Evolutionary conservation across 2,888 invertebrate species (phyloP).

Genomic region (Andrena flavipes): DNA sequence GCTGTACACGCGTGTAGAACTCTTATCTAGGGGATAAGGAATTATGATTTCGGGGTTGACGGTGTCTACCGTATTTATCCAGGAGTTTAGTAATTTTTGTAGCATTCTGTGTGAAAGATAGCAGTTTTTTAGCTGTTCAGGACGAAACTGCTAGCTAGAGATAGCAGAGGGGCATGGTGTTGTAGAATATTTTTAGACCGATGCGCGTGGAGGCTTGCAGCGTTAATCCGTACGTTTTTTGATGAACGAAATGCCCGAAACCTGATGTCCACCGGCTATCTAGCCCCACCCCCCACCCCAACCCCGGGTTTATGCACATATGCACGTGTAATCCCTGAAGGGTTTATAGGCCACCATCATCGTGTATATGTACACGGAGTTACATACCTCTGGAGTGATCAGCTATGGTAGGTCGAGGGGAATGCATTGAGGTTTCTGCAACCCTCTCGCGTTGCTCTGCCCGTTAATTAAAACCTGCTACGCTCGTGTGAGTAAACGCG

Average conservation of each 20-base stretch:
- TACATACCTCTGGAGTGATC: slow-evolving; percentile 70
- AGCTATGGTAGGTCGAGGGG: slow-evolving; percentile 57
- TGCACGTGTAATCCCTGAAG: slow-evolving; percentile 79
- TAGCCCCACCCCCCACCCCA: no score
- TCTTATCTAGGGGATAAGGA: no score
- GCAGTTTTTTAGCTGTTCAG: background rate
- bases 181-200: slow-evolving; percentile 11
- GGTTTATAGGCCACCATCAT: slow-evolving; percentile 78
- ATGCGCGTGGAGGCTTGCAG: slow-evolving; percentile 64
- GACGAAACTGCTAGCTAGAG: background rate
- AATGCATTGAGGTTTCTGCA: slow-evolving; percentile 55
- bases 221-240: slow-evolving; percentile 76
- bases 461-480: slow-evolving; percentile 80
- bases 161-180: background rate
- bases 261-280: slow-evolving; percentile 68
- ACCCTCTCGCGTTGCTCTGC: slow-evolving; percentile 41
- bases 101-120: background rate
- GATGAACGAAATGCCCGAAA: slow-evolving; percentile 72
- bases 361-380: slow-evolving; percentile 51
- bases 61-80: no score
- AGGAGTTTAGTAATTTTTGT: background rate
- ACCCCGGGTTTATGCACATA: slow-evolving; percentile 75
- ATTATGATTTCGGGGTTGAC: no score
- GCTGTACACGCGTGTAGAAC: no score
- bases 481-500: slow-evolving; percentile 45